Percentiles rank a stretch among this genome's conserved stretches.
Evolutionary conservation across 2,797 vertebrate species (phyloP).

Genomic region (Clamator glandarius): DNA sequence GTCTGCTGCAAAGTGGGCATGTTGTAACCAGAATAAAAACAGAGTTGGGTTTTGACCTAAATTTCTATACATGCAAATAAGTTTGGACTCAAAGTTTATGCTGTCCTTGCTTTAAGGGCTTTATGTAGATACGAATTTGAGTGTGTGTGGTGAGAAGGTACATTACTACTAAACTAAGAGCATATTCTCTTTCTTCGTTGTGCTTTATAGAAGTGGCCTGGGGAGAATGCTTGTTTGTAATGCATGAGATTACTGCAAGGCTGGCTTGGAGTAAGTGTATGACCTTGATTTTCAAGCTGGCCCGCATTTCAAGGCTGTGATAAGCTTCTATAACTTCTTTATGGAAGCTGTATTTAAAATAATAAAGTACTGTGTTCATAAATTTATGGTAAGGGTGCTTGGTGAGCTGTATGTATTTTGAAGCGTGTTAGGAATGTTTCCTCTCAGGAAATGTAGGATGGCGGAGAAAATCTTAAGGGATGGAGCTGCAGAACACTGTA

Average conservation of each 20-base stretch:
- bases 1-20: conserved; percentile 24
- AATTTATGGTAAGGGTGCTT: neutral
- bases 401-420: neutral
- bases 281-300: conserved; percentile 32
- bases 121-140: neutral
- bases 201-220: neutral
- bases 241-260: neutral
- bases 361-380: neutral
- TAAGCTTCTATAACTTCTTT: neutral
- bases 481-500: neutral
- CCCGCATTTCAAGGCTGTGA: neutral
- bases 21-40: conserved; percentile 50
- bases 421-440: neutral
- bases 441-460: neutral
- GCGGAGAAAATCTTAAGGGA: neutral
- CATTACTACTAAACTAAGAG: neutral
- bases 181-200: neutral
- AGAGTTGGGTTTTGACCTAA: conserved; percentile 38
- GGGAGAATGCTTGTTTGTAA: neutral
- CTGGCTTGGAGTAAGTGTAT: neutral
- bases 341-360: neutral
- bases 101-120: neutral
- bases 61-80: neutral
- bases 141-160: neutral
- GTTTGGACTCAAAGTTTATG: neutral